Evolutionary conservation across 2,888 invertebrate genomes (phyloP).

Genomic region (Creontiades dilutus): DNA sequence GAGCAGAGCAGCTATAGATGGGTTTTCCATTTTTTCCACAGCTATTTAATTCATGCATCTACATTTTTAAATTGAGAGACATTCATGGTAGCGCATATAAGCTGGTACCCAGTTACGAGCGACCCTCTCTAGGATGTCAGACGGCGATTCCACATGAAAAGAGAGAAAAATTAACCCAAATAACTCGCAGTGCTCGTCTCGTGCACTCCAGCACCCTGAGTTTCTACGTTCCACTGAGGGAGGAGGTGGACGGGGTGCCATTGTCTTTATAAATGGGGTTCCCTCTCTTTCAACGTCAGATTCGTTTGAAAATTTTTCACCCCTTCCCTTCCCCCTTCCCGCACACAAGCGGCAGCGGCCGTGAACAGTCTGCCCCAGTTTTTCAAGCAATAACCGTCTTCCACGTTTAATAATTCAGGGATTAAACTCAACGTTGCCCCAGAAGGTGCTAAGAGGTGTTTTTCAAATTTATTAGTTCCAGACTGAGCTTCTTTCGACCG

Average conservation of each 20-base stretch:
- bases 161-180: too few relatives aligned
- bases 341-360: not conserved
- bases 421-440: constrained; percentile 31
- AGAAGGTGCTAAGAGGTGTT: constrained; percentile 42
- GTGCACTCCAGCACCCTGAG: too few relatives aligned
- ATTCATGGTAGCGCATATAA: too few relatives aligned
- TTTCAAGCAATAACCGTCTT: constrained; percentile 36
- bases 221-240: not conserved
- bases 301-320: constrained; percentile 20
- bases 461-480: constrained; percentile 23
- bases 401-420: constrained; percentile 28
- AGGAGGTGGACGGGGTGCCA: not conserved
- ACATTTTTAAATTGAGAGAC: too few relatives aligned
- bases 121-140: too few relatives aligned
- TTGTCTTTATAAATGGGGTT: not conserved
- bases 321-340: too few relatives aligned
- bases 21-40: too few relatives aligned
- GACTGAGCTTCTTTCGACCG: constrained; percentile 18
- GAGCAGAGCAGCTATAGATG: too few relatives aligned
- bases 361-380: constrained; percentile 18
- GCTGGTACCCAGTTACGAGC: too few relatives aligned
- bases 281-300: not conserved
- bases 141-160: too few relatives aligned
- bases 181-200: too few relatives aligned
- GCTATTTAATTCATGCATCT: too few relatives aligned